Evolutionary conservation across 2,113 vertebrate species (phyloP), one percentile per base, ranked within the genome.

Genomic region (Tragulus kanchil): DNA sequence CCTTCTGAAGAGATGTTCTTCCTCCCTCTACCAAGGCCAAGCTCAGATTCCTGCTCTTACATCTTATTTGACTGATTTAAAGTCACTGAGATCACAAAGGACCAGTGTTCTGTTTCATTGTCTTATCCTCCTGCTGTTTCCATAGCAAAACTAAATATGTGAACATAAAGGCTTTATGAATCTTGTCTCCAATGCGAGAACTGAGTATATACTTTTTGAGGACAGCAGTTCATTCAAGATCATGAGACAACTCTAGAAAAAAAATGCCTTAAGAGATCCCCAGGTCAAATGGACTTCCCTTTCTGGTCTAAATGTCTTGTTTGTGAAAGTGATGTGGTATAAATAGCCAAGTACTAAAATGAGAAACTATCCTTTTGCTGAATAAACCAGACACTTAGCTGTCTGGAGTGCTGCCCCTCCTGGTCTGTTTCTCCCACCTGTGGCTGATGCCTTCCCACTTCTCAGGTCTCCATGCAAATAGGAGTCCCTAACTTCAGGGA

Each of bases 231-330:
- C 61, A 82, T 93, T 86, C 42, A 81, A 58, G 45, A 94, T 23
- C 52, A 28, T 89, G 26, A 93, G 58, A 92, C n/a, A 84, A 82
- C 12, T 64, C 82, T 17, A 59, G 62, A 2, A 31, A 45, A 77
- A 81, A 42, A 65, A 50, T 54, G 52, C 26, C 90, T 61, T 26
- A 56, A 77, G 52, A 90, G n/a, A 8, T 90, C 65, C 42, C 8
- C 50, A 65, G 25, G 71, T 16, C 10, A 78, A 93, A 31, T 15
- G 62, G 15, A 84, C 42, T 93, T 93, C 54, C 17, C 42, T 75
- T 95, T 90, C 42, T 73, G 69, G 42, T 3, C 54, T 75, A 92
- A 96, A 95, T 81, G 59, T 31, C 48, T 4, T 95, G 54, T 54
- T 85, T 93, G 28, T 85, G 21, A 85, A 71, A 83, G 73, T 25